Base-by-base conservation (phyloP, 30 jellyfish, hydroid and myxozoan species). In the Catostylus mosaicus region DNA sequence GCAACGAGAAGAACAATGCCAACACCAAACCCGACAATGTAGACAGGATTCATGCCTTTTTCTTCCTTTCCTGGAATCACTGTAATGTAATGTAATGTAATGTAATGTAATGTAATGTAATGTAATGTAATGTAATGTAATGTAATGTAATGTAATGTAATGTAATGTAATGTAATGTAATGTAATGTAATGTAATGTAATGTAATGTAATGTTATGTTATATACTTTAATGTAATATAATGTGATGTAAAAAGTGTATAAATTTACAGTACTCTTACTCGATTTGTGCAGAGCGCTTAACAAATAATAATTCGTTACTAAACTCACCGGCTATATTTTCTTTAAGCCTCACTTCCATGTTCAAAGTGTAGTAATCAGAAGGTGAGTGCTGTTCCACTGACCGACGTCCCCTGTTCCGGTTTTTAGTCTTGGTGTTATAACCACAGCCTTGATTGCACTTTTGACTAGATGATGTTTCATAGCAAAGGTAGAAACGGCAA, bases 401-500 rank as follows among this genome's bases (percentile, higher is more conserved):
- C 22, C 71, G 38, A 46, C 36, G 38, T 1, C 73, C 73, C 35
- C 73, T 64, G 60, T 43, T 60, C n/a, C 30, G 30, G 30, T 37
- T 63, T 43, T 48, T 34, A 26, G 11, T 7, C 67, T 11, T 37
- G 14, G 30, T 78, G 89, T 78, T 78, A 31, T 63, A 52, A 3
- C 81, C 57, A 45, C 80, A 78, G 12, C 89, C 89, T 2, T 27
- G 24, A 50, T 77, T 78, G 50, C 89, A 78, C 36, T 77, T 77
- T 26, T 45, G 81, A 63, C 61, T 70, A 43, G 89, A 59, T 29
- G 89, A 78, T 7, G 73, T 60, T 36, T 45, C 18, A 29, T 57
- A 63, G 65, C 89, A 78, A 47, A 78, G 80, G 30, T 56, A 78
- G 43, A 64, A 35, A 67, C 67, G 70, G 30, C 89, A 78, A 29